A percentile compares a stretch with the other conserved stretches of the same genome.
These are phyloP conservation scores for Chloroceryle inda DNA, from an alignment of 2,797 vertebrate species.

Conservation along the genomic window DNA sequence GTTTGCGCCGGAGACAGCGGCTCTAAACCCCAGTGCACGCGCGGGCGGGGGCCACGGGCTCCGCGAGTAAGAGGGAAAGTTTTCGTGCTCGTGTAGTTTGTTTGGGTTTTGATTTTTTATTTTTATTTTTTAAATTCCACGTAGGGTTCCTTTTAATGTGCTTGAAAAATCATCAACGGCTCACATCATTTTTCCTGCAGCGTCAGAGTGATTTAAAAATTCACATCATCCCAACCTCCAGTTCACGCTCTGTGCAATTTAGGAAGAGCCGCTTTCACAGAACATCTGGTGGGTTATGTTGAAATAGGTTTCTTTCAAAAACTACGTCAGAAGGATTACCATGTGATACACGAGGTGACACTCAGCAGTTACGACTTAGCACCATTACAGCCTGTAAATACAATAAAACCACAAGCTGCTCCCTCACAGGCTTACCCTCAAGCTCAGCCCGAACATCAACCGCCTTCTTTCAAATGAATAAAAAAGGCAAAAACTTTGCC, in stretches of 20 bases:
- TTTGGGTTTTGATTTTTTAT: too few relatives aligned
- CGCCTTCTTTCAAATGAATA: rapidly evolving
- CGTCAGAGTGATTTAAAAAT: background rate
- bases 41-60: background rate
- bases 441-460: rapidly evolving
- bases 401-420: background rate
- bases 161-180: rapidly evolving
- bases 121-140: background rate
- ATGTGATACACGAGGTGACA: rapidly evolving
- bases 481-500: background rate
- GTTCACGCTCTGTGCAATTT: background rate
- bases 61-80: rapidly evolving
- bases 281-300: background rate
- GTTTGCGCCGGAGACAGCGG: too few relatives aligned
- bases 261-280: background rate
- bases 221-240: rapidly evolving
- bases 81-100: rapidly evolving
- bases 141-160: background rate
- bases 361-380: background rate
- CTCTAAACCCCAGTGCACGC: rapidly evolving
- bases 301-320: background rate
- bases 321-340: background rate
- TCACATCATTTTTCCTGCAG: background rate
- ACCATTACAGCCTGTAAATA: rapidly evolving
- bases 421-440: rapidly evolving